phyloP scores from a whole-genome alignment of 1,140 invertebrate genomes.

The Tetramorium simillimum region DNA sequence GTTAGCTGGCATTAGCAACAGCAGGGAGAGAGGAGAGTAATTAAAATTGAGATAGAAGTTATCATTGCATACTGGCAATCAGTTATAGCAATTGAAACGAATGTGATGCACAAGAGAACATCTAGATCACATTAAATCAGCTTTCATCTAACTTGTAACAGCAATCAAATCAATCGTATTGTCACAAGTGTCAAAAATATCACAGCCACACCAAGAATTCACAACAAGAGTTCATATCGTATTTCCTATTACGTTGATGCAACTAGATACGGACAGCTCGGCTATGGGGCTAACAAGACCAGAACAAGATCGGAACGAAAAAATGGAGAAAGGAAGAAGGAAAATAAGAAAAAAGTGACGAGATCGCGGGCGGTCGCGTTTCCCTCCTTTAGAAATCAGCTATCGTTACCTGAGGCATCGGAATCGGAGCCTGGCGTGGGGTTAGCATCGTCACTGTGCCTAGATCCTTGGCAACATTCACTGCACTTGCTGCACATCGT shows the following conservation, averaged over 20 bases:
- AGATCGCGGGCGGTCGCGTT: neutral
- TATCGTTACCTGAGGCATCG: constrained; percentile 81
- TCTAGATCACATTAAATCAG: neutral
- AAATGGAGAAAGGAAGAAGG: neutral
- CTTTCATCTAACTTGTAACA: neutral
- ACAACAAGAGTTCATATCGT: neutral
- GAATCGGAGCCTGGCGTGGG: constrained; percentile 82
- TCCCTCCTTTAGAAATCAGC: constrained; percentile 27
- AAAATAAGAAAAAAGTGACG: neutral
- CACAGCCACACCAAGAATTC: neutral
- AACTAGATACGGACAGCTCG: constrained; percentile 15
- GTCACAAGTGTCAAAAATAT: neutral
- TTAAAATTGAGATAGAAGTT: neutral
- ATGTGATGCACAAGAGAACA: constrained; percentile 1
- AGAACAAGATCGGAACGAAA: constrained; percentile 14
- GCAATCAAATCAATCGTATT: neutral
- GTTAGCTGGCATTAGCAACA: constrained; percentile 9
- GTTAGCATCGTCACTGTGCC: constrained; percentile 82
- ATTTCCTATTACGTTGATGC: neutral
- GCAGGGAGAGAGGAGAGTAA: neutral
- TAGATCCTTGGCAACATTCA: constrained; percentile 84
- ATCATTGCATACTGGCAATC: neutral
- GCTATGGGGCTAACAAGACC: neutral
- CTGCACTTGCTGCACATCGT: constrained; percentile 85
- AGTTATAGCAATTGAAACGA: constrained; percentile 4